Evolutionary conservation across 2,797 vertebrate species (phyloP).

Genomic region (Bryconaethiops microstoma): DNA sequence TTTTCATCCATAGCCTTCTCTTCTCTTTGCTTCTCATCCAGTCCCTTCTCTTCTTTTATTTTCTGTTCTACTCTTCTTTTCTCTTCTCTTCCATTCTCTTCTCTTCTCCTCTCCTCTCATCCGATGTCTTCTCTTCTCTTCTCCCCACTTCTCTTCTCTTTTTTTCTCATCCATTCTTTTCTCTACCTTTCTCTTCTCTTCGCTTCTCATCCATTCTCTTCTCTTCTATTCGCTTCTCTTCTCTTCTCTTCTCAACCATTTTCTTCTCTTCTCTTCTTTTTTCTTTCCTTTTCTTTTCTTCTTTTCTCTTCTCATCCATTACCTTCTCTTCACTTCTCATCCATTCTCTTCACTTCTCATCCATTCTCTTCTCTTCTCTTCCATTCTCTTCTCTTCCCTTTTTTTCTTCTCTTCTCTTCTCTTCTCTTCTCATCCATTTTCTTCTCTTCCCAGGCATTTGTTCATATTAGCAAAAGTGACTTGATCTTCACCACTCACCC

Average conservation of each 20-base stretch:
- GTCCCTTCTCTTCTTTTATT: background rate
- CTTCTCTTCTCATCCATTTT: background rate
- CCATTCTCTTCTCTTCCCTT: constrained; percentile 4
- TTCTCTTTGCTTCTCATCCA: background rate
- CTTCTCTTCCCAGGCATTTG: background rate
- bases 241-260: background rate
- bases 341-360: background rate
- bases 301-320: background rate
- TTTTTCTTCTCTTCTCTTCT: constrained; percentile 8
- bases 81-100: background rate
- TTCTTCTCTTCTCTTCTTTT: background rate
- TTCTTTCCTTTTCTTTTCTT: background rate
- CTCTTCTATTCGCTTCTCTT: background rate
- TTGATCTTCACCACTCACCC: background rate
- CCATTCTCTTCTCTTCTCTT: background rate
- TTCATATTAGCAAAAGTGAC: background rate
- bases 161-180: background rate
- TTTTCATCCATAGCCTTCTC: background rate
- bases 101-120: background rate
- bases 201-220: background rate
- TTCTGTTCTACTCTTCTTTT: background rate
- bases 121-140: background rate
- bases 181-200: too few species aligned
- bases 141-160: background rate
- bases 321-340: background rate